Evolutionary conservation across 2,888 invertebrate genomes (phyloP).

Genomic region (Cepaea hortensis): DNA sequence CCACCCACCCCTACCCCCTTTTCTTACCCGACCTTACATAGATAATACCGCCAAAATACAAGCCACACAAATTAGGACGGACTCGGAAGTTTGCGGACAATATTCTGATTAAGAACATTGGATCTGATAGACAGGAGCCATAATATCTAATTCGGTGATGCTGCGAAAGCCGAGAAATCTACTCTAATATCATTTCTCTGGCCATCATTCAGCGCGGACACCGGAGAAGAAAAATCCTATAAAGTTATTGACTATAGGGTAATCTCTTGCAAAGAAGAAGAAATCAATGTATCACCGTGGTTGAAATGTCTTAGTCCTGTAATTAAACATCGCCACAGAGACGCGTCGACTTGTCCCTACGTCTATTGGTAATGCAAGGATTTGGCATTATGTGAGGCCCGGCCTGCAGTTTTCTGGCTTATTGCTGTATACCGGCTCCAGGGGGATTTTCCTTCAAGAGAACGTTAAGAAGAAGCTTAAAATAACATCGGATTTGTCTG

Average conservation of each 20-base stretch:
- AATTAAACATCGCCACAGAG: background rate
- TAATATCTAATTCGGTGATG: no score
- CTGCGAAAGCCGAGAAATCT: no score
- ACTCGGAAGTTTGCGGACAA: no score
- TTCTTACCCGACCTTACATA: no score
- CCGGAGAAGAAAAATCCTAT: no score
- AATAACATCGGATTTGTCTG: background rate
- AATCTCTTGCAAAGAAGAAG: conserved; percentile 4
- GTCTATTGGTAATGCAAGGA: conserved; percentile 9
- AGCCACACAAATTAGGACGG: no score
- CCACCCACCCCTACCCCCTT: no score
- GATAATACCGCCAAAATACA: no score
- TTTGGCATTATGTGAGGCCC: background rate
- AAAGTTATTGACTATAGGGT: background rate
- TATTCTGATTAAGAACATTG: no score
- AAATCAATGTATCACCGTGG: background rate
- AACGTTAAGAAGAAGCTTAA: background rate
- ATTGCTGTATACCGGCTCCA: background rate
- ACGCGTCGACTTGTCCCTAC: background rate
- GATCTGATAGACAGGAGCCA: no score
- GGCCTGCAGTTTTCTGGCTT: background rate
- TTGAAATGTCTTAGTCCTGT: background rate
- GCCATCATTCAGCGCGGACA: no score
- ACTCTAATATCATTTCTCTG: no score
- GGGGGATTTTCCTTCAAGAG: background rate